Evolutionary conservation across 1,140 invertebrate genomes (phyloP).

Genomic region (Anoplolepis gracilipes): DNA sequence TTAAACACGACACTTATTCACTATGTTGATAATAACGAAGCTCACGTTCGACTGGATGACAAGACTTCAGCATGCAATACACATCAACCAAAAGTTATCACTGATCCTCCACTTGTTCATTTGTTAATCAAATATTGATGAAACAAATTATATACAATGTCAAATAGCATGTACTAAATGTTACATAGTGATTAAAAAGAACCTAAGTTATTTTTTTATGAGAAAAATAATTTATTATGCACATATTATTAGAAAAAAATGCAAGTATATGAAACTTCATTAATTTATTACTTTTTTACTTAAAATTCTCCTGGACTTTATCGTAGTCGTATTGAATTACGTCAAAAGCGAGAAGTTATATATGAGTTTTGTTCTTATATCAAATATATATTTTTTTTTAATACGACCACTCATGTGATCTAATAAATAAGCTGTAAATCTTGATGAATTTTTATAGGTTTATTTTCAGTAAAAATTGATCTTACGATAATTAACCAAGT

Average conservation of each 20-base stretch:
- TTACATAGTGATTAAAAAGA: constrained; percentile 1
- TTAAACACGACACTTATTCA: constrained; percentile 16
- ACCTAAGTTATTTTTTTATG: constrained; percentile 1
- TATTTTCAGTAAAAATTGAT: too few relatives aligned
- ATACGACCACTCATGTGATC: too few relatives aligned
- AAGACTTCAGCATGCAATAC: constrained; percentile 65
- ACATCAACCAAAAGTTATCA: constrained; percentile 44
- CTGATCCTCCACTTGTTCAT: constrained; percentile 1
- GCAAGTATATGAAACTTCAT: not conserved
- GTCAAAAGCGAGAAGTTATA: too few relatives aligned
- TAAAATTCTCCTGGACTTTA: too few relatives aligned
- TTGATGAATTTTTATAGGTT: too few relatives aligned
- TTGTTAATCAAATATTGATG: constrained; percentile 35
- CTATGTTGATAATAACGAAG: constrained; percentile 63
- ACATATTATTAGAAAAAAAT: not conserved
- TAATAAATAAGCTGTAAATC: too few relatives aligned
- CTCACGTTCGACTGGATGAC: constrained; percentile 44
- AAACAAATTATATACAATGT: constrained; percentile 33
- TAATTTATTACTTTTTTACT: not conserved
- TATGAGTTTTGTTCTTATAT: too few relatives aligned
- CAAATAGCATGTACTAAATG: not conserved
- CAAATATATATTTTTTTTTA: too few relatives aligned
- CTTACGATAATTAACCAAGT: too few relatives aligned
- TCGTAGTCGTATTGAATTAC: too few relatives aligned
- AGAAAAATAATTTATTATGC: constrained; percentile 1